A percentile compares a stretch with the other conserved stretches of the same genome.
phyloP scores from a whole-genome alignment of 1,140 invertebrate genomes.

The Drosophila navojoa region DNA sequence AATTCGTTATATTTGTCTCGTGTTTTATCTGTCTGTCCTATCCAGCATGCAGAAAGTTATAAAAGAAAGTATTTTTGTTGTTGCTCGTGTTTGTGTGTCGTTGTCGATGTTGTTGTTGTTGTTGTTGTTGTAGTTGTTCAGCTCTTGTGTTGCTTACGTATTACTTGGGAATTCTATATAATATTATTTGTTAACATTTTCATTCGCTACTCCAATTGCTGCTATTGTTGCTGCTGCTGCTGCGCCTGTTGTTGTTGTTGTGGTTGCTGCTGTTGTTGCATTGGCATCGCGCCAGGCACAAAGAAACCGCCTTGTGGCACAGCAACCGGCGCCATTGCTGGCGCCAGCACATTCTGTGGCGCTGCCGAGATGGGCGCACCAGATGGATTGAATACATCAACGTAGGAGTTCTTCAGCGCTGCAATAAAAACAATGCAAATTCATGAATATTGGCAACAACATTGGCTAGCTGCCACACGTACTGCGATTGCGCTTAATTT shows the following conservation, averaged over 20 bases:
- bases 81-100: constrained; percentile 8
- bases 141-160: constrained; percentile 49
- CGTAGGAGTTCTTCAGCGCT: constrained; percentile 92
- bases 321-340: constrained; percentile 83
- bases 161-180: constrained; percentile 31
- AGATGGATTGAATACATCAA: constrained; percentile 93
- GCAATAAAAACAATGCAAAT: constrained; percentile 17
- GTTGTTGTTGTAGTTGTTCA: constrained; percentile 18
- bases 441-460: neutral
- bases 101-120: constrained; percentile 10
- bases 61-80: neutral
- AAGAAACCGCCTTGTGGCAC: constrained; percentile 83
- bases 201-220: constrained; percentile 16
- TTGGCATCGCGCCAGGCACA: constrained; percentile 71
- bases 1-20: neutral
- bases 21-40: too few species aligned
- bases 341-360: constrained; percentile 84
- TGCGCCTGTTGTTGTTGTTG: constrained; percentile 24
- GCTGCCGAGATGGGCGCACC: constrained; percentile 84
- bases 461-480: constrained; percentile 74
- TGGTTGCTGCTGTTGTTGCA: constrained; percentile 48
- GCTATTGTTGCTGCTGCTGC: constrained; percentile 34
- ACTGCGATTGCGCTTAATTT: constrained; percentile 90
- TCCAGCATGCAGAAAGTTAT: constrained; percentile 28
- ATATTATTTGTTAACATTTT: constrained; percentile 9